A percentile compares a stretch with the other conserved stretches of the same genome.
These are phyloP conservation scores for Monomorium pharaonis DNA, from an alignment of 1,140 invertebrate species.

Conservation along the genomic window DNA sequence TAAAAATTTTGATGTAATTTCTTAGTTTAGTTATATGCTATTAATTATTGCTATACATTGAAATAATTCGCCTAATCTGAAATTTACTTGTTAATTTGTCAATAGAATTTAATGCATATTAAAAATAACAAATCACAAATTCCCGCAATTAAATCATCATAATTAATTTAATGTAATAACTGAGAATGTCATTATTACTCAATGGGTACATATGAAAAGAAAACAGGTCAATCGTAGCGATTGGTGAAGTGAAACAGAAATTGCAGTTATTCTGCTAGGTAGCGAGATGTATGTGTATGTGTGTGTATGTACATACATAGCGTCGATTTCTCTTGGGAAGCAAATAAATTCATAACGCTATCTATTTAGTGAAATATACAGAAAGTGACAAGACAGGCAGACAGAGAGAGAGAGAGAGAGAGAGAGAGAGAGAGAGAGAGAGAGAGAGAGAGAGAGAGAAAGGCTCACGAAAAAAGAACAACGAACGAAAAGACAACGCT, in stretches of 20 bases:
- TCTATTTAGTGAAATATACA: slow-evolving; percentile 18
- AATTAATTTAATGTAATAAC: neutral
- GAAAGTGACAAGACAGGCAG: too few species aligned
- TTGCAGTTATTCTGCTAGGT: slow-evolving; percentile 49
- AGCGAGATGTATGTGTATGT: too few species aligned
- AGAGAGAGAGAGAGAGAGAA: neutral
- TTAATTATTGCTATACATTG: neutral
- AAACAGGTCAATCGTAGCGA: slow-evolving; percentile 17
- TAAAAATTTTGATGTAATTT: neutral
- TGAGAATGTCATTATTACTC: neutral
- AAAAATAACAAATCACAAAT: neutral
- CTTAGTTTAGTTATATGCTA: too few species aligned
- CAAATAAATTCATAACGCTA: slow-evolving; percentile 62
- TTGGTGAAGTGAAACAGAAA: slow-evolving; percentile 43
- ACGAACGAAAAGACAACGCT: slow-evolving; percentile 8
- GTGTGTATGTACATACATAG: neutral
- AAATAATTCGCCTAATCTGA: neutral
- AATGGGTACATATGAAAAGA: neutral
- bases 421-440: neutral
- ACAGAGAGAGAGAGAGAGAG: neutral
- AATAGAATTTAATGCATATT: neutral
- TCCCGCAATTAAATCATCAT: neutral
- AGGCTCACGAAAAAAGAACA: neutral
- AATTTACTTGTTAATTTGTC: neutral
- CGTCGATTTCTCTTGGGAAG: slow-evolving; percentile 58